Evolutionary conservation across 2,888 invertebrate species (phyloP), one percentile per base, ranked within the genome.

Genomic region (Gari tellinella): DNA sequence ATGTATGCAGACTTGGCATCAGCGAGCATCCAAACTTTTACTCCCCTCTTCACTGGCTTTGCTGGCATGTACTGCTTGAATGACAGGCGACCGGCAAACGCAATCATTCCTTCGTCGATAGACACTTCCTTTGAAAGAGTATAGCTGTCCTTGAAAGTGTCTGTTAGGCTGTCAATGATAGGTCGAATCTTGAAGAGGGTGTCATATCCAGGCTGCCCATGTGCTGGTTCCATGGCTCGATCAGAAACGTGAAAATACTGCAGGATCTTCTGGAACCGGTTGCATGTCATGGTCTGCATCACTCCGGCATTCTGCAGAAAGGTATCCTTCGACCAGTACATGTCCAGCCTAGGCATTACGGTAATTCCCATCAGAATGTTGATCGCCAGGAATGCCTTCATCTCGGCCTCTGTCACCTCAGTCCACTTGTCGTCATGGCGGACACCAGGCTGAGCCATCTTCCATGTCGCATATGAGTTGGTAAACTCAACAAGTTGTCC

Each of bases 301-400:
- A 72, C 21, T 2, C 65, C 57, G 12, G n/a, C 21, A 38, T 65
- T 69, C 7, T 57, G 49, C 10, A 72, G 17, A 15, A 43, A 49
- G 12, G n/a, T 21, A 31, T 72, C 58, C 7, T 48, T 31, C 8
- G 68, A 69, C 77, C 77, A 77, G 41, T 65, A 66, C 62, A 72
- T 68, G 4, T 48, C 48, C 0, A 41, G 26, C 12, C 49, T n/a
- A 1, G 76, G 76, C 23, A 68, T 56, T 5, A 31, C 19, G 25
- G 40, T 23, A 1, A 76, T 53, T 2, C 76, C 76, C 72, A 76
- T 76, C 23, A 63, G 40, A 15, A 75, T 51, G 45, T 63, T 56
- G 21, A 76, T 46, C 2, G 63, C 64, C 8, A 72, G 38, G 26
- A 63, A 70, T 0, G 75, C 66, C 7, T 26, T 26, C 52, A 66